Evolutionary conservation across 2,113 vertebrate species (phyloP), one percentile per base, ranked within the genome.

Genomic region (Cyprinus carpio): DNA sequence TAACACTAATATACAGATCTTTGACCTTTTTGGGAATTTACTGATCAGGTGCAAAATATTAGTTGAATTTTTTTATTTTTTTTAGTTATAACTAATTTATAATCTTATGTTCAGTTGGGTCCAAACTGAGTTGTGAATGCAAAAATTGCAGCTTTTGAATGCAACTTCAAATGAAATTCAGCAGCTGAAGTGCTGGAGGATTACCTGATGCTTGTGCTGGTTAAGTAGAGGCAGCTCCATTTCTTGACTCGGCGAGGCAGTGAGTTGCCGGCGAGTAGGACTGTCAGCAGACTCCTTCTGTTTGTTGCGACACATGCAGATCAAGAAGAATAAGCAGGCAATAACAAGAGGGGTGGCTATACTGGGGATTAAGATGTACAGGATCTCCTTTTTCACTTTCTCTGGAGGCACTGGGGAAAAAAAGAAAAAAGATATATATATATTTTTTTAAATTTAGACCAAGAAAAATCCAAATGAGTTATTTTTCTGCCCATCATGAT

Each of bases 221-320:
- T 83, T 95, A 71, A 99, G 96, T 6, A 96, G 96, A 0, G 97
- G 96, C 92, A 99, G 95, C 91, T 99, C 98, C 95, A 98, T 94
- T 25, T 99, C 97, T 89, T 97, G 97, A 90, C 94, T 97, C 31
- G 97, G 95, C 0, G 96, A 96, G 2, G 94, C 93, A 91, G 94
- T 95, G 75, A 96, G 94, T 89, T 97, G 97, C 16, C 96, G 95
- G 65, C 96, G 95, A 87, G 95, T 95, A 0, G 96, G 95, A 0
- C 93, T 92, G 40, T 96, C 94, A 0, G 90, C 93, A 0, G 96
- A 94, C 0, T 95, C 91, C 87, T 98, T 99, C 83, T 99, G 97
- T 84, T 98, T 99, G 87, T 97, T 99, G 81, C 97, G 96, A 88
- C 97, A 99, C 97, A 97, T 94, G 82, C 97, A 99, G 49, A 99